A percentile compares a stretch with the other conserved stretches of the same genome.
phyloP scores from a whole-genome alignment of 2,113 vertebrate species.

The Xenotilapia leptura region DNA sequence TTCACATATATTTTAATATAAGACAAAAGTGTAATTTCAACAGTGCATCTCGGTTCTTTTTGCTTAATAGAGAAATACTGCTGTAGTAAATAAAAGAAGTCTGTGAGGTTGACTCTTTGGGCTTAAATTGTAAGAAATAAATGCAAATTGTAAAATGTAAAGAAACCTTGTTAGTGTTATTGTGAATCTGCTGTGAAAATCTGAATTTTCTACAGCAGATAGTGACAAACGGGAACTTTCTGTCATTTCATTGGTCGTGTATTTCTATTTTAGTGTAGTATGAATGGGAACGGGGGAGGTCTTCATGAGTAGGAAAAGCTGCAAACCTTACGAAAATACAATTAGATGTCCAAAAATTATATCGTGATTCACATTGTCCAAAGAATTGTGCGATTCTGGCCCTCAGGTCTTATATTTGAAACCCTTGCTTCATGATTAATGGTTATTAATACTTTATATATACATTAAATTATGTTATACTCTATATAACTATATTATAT shows the following conservation, averaged over 20 bases:
- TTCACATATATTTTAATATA: neutral
- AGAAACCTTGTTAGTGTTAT: neutral
- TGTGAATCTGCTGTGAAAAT: neutral
- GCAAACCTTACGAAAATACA: neutral
- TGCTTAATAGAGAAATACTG: neutral
- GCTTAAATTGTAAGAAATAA: neutral
- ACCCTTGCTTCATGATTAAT: neutral
- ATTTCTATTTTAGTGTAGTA: neutral
- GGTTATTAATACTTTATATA: neutral
- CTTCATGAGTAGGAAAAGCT: neutral
- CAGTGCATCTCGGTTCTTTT: neutral
- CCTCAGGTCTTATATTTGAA: neutral
- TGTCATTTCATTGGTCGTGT: neutral
- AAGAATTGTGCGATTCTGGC: neutral
- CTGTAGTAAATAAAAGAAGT: neutral
- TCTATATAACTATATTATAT: neutral
- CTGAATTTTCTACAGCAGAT: neutral
- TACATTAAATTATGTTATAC: neutral
- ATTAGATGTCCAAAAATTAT: neutral
- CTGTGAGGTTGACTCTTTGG: neutral
- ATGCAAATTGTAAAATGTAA: neutral
- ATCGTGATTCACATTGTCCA: neutral
- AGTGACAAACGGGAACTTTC: neutral
- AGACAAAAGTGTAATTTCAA: neutral
- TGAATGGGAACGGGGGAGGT: neutral